Percentiles rank a stretch among this genome's conserved stretches.
Conservation (phyloP, 2,797 vertebrate species). For the Dendrocincla fuliginosa region DNA sequence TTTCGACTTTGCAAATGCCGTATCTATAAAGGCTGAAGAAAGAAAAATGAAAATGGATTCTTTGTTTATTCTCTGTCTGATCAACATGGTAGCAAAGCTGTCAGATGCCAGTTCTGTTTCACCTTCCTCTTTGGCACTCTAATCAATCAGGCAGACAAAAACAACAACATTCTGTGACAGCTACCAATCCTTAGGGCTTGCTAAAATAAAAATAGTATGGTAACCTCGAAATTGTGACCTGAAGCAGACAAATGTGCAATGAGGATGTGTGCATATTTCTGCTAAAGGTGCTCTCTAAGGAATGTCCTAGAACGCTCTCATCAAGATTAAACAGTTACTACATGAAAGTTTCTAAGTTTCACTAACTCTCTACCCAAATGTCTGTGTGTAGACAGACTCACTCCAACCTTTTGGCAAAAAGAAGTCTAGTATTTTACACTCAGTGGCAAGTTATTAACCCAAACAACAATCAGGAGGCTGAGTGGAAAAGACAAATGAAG, state of each 20-base stretch:
- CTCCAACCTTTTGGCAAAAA: background rate
- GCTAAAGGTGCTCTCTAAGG: background rate
- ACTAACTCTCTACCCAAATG: background rate
- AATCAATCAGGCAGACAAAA: constrained; percentile 61
- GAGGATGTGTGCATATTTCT: background rate
- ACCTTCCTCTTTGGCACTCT: constrained; percentile 50
- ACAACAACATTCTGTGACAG: constrained; percentile 16
- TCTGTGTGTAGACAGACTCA: background rate
- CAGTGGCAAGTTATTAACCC: background rate
- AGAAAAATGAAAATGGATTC: background rate
- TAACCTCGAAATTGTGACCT: constrained; percentile 19
- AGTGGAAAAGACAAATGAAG: background rate
- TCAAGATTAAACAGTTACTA: background rate
- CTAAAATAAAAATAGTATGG: constrained; percentile 61
- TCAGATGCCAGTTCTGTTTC: constrained; percentile 30
- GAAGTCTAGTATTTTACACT: background rate
- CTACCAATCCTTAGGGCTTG: constrained; percentile 51
- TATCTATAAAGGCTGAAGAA: background rate
- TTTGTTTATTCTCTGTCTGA: background rate
- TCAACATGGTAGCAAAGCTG: constrained; percentile 40
- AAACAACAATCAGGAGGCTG: background rate
- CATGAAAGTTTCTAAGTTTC: background rate
- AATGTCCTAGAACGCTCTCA: background rate
- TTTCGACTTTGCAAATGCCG: background rate
- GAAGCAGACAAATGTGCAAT: background rate